Evolutionary conservation across 2,888 invertebrate genomes (phyloP).

Genomic region (Zhuqinia jingwanae): DNA sequence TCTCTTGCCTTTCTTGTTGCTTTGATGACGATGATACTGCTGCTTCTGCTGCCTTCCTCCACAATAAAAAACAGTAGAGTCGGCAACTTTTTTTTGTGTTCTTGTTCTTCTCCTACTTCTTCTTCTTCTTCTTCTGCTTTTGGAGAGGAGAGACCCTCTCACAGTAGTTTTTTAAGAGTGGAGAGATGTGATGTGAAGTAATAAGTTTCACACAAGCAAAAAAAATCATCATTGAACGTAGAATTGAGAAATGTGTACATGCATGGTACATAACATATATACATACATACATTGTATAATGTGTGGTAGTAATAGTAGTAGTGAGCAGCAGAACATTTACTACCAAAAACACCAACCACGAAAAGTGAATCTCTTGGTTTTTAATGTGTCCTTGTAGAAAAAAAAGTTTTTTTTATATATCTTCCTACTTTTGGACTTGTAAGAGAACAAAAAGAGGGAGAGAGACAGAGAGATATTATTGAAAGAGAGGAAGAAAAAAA

Average conservation of each 20-base stretch:
- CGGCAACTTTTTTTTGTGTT: background rate
- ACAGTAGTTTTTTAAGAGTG: constrained; percentile 6
- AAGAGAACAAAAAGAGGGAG: too few relatives aligned
- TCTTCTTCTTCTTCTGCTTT: background rate
- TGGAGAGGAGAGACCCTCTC: background rate
- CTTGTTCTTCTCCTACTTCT: too few relatives aligned
- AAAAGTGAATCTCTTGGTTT: constrained; percentile 16
- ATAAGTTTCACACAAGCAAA: too few relatives aligned
- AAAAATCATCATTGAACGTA: background rate
- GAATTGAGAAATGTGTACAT: constrained; percentile 26
- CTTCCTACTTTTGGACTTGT: constrained; percentile 26
- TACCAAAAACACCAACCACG: background rate
- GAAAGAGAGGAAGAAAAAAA: background rate
- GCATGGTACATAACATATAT: too few relatives aligned
- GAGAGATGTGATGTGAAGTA: background rate
- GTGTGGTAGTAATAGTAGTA: too few relatives aligned
- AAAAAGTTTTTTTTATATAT: constrained; percentile 36
- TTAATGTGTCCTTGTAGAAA: constrained; percentile 36
- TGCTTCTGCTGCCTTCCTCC: background rate
- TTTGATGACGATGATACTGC: background rate
- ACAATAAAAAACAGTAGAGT: constrained; percentile 2
- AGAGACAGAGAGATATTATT: background rate
- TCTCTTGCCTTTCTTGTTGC: constrained; percentile 22
- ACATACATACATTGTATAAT: background rate
- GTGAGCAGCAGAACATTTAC: too few relatives aligned